Evolutionary conservation across 37 sponge, comb jelly and placozoan species (phyloP).

Genomic region (Chondrosia reniformis): DNA sequence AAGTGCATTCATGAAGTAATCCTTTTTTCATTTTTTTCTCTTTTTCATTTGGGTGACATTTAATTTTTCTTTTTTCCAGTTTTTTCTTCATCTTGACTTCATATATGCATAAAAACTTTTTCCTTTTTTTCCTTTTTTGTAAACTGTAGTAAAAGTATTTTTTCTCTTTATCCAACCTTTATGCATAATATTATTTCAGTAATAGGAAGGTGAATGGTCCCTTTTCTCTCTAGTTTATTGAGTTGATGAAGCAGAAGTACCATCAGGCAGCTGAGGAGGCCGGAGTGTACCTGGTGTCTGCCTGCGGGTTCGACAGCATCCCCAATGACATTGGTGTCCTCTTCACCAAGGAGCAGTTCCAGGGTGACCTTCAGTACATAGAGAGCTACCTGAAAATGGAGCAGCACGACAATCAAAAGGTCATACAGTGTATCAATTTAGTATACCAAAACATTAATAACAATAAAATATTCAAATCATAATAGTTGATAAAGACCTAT

Average conservation of each 20-base stretch:
- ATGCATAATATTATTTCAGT: neutral
- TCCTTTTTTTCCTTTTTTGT: no score
- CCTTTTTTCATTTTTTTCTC: no score
- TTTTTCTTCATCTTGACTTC: no score
- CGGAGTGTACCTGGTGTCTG: constrained; percentile 72
- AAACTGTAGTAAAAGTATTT: neutral
- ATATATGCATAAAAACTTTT: no score
- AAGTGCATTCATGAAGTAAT: neutral
- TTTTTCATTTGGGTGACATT: no score
- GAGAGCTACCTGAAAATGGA: constrained; percentile 64
- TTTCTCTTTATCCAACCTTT: neutral
- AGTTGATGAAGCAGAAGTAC: constrained; percentile 52
- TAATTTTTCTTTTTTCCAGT: no score
- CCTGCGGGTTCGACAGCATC: constrained; percentile 91
- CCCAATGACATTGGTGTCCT: constrained; percentile 88
- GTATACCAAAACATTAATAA: no score
- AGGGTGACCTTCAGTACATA: constrained; percentile 55
- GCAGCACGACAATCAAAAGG: no score
- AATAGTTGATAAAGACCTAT: no score
- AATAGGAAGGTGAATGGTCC: no score
- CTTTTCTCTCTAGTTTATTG: constrained; percentile 53
- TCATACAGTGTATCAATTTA: no score
- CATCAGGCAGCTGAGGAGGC: constrained; percentile 70
- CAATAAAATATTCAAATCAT: no score
- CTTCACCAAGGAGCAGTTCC: constrained; percentile 47